Conservation (phyloP, 2,797 vertebrate species). For the Schizothorax lantsangensis region DNA sequence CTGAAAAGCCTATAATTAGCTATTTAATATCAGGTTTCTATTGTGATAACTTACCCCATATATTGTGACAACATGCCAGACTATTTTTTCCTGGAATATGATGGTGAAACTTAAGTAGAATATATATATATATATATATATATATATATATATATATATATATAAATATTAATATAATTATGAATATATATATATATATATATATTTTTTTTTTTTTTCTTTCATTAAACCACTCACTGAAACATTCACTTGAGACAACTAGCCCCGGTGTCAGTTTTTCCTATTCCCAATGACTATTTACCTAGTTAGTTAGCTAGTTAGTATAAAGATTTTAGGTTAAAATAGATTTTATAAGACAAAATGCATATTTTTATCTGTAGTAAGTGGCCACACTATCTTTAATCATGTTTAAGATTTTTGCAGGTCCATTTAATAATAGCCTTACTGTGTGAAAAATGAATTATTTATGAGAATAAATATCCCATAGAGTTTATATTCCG, state of each 20-base stretch:
- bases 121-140: not conserved
- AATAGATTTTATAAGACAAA: not conserved
- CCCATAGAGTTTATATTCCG: not conserved
- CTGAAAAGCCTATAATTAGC: not conserved
- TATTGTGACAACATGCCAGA: not conserved
- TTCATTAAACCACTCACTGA: not conserved
- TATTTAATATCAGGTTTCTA: not conserved
- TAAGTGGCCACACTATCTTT: not conserved
- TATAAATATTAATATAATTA: too few species aligned
- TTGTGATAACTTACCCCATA: not conserved
- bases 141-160: not conserved
- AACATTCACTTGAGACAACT: not conserved
- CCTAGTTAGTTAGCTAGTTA: not conserved
- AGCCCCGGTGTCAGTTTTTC: not conserved
- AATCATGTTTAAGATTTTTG: not conserved
- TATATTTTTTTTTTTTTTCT: too few species aligned
- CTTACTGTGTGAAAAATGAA: not conserved
- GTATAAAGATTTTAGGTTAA: not conserved
- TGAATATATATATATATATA: too few species aligned
- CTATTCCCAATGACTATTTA: not conserved
- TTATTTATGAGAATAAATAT: not conserved
- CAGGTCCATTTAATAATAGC: not conserved
- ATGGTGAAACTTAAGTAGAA: too few species aligned
- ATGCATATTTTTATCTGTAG: not conserved
- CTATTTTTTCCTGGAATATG: not conserved